phyloP scores from a whole-genome alignment of 2,888 invertebrate species.

The Geophilus truncorum region DNA sequence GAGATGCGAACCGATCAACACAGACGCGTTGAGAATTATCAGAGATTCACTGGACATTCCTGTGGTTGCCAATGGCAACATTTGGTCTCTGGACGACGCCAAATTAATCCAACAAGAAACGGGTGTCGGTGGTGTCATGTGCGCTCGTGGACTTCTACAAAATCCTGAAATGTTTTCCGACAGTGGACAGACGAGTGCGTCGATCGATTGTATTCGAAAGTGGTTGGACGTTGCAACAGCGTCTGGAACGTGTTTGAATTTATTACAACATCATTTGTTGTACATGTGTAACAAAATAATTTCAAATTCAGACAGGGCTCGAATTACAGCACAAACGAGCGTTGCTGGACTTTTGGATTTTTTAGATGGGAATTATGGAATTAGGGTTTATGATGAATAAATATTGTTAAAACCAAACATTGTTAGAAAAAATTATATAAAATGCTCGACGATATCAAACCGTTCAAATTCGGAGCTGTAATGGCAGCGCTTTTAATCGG shows the following conservation, averaged over 20 bases:
- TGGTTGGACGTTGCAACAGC: slow-evolving; percentile 63
- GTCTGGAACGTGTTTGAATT: slow-evolving; percentile 67
- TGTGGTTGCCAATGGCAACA: slow-evolving; percentile 87
- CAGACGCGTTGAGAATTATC: slow-evolving; percentile 64
- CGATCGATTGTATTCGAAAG: slow-evolving; percentile 68
- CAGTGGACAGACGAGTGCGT: slow-evolving; percentile 54
- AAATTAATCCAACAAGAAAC: slow-evolving; percentile 61
- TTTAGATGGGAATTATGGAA: slow-evolving; percentile 56
- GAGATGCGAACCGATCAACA: slow-evolving; percentile 63
- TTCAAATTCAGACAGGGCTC: slow-evolving; percentile 63
- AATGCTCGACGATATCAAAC: not conserved
- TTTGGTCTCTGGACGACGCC: slow-evolving; percentile 69
- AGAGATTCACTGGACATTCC: slow-evolving; percentile 70
- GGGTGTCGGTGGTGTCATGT: slow-evolving; percentile 77
- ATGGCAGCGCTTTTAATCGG: not conserved
- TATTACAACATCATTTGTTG: slow-evolving; percentile 92
- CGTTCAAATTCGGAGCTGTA: not conserved
- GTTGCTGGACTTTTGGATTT: slow-evolving; percentile 66
- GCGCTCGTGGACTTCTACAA: slow-evolving; percentile 78
- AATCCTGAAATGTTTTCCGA: slow-evolving; percentile 87
- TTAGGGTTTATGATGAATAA: no score
- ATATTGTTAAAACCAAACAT: not conserved
- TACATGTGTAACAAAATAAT: slow-evolving; percentile 88
- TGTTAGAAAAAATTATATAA: not conserved
- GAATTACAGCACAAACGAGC: slow-evolving; percentile 71